A percentile compares a stretch with the other conserved stretches of the same genome.
These are phyloP conservation scores for Odontothrips loti DNA, from an alignment of 2,888 invertebrate species.

Conservation along the genomic window DNA sequence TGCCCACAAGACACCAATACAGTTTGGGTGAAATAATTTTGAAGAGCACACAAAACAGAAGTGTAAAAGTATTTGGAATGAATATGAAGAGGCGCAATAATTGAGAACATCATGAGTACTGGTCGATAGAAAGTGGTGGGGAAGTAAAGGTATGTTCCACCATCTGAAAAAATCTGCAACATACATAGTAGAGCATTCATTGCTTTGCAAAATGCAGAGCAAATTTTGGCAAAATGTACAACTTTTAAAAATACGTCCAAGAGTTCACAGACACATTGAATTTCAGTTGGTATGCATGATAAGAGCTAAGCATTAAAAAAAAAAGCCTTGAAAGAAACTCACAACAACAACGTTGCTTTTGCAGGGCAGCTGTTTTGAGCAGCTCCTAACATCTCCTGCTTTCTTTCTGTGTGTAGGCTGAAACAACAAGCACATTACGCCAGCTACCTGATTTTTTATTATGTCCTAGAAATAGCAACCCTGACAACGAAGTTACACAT, in stretches of 20 bases:
- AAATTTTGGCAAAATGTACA: constrained; percentile 14
- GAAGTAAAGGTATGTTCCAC: background rate
- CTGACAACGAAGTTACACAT: too few relatives aligned
- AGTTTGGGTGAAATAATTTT: too few relatives aligned
- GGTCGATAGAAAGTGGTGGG: too few relatives aligned
- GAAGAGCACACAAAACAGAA: too few relatives aligned
- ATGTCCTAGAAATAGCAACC: background rate
- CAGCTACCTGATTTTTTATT: background rate
- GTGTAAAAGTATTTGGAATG: too few relatives aligned
- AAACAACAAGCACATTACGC: constrained; percentile 22
- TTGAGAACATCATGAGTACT: too few relatives aligned
- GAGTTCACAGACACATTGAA: background rate
- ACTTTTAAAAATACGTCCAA: background rate
- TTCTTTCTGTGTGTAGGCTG: constrained; percentile 24
- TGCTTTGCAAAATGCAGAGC: constrained; percentile 2
- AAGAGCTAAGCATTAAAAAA: constrained; percentile 15
- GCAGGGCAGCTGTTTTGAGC: constrained; percentile 15
- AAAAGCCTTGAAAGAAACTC: constrained; percentile 4
- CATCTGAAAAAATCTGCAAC: background rate
- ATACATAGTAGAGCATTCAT: background rate
- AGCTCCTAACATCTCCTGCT: constrained; percentile 7
- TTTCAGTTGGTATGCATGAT: constrained; percentile 8
- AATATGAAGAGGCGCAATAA: too few relatives aligned
- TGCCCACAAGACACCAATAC: too few relatives aligned
- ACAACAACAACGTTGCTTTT: constrained; percentile 25